phyloP scores from a whole-genome alignment of 2,888 invertebrate species.

The Laspeyria flexula region DNA sequence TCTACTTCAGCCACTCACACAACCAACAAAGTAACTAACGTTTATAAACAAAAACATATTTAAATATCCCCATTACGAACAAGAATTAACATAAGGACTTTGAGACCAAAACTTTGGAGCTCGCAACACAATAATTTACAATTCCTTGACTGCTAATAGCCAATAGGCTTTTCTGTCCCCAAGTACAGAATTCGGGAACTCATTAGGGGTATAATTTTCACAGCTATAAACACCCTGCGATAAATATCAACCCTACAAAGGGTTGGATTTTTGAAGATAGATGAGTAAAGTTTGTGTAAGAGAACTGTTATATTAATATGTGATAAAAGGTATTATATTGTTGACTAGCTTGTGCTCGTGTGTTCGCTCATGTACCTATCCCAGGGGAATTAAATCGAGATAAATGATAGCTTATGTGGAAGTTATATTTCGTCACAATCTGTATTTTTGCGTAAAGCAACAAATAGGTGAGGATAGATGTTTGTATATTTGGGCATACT shows the following conservation, averaged over 20 bases:
- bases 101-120: constrained; percentile 54
- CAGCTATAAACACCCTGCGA: constrained; percentile 83
- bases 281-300: constrained; percentile 33
- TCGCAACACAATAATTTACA: constrained; percentile 71
- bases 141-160: constrained; percentile 82
- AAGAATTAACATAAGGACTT: constrained; percentile 75
- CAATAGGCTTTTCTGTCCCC: constrained; percentile 83
- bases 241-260: constrained; percentile 81
- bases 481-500: no score
- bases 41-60: constrained; percentile 48
- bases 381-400: no score
- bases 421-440: no score
- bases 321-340: constrained; percentile 1
- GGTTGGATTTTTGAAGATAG: constrained; percentile 52
- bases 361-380: no score
- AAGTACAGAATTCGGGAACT: constrained; percentile 77
- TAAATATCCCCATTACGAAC: constrained; percentile 50
- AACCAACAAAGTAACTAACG: constrained; percentile 8
- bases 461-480: no score
- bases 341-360: no score
- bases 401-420: no score
- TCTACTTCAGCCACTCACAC: no score
- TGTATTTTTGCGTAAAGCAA: no score
- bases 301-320: constrained; percentile 23
- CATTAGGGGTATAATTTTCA: constrained; percentile 85